Percentiles rank a stretch among this genome's conserved stretches.
Evolutionary conservation across 2,113 vertebrate species (phyloP).

Genomic region (Mobula birostris): DNA sequence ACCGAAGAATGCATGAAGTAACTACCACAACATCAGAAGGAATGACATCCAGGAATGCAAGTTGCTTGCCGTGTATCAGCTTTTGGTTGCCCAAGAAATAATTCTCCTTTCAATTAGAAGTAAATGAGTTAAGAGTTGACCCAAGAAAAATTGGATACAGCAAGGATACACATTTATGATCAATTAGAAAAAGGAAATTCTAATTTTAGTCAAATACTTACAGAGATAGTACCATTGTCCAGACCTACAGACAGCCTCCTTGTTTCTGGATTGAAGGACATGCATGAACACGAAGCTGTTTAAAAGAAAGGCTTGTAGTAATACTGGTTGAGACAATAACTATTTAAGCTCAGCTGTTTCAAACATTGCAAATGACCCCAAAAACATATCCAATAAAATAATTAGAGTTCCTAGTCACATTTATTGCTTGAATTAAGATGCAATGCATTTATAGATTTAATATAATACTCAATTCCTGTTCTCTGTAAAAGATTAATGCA

Average conservation of each 20-base stretch:
- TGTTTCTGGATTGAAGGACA: conserved; percentile 98
- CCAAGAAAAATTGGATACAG: too few relatives aligned
- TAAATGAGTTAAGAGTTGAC: too few relatives aligned
- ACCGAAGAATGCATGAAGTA: too few relatives aligned
- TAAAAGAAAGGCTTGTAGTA: conserved; percentile 42
- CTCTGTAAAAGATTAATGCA: neutral
- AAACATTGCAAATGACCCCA: neutral
- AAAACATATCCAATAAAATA: neutral
- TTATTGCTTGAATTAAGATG: neutral
- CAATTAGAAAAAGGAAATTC: neutral
- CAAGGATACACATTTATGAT: neutral
- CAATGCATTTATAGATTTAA: neutral
- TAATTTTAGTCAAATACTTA: conserved; percentile 60
- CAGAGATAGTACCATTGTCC: conserved; percentile 89
- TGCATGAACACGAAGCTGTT: conserved; percentile 87
- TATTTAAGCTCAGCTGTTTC: neutral
- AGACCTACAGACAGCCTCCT: conserved; percentile 89
- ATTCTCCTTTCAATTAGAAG: too few relatives aligned
- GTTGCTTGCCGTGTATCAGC: too few relatives aligned
- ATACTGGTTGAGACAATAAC: neutral
- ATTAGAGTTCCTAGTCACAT: neutral
- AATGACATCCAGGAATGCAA: too few relatives aligned
- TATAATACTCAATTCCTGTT: neutral
- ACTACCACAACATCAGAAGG: too few relatives aligned
- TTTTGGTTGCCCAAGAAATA: too few relatives aligned